Conservation (phyloP, 2,888 invertebrate species). For the Drosophila robusta region DNA sequence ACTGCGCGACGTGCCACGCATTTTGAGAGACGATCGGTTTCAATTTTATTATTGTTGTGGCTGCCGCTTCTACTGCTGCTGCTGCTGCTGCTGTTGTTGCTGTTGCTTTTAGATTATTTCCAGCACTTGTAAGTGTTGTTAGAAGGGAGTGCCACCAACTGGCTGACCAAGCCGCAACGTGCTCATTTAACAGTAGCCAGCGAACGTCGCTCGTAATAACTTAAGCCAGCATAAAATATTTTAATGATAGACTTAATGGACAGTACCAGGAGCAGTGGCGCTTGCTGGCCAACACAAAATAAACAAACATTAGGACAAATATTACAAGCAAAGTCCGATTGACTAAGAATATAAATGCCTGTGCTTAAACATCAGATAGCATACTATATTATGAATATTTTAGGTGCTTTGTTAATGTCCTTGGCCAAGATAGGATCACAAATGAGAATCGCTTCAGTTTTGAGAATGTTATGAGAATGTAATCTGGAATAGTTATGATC, state of each 20-base stretch:
- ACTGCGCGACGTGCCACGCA: conserved; percentile 85
- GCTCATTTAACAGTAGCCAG: conserved; percentile 78
- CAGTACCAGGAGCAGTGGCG: conserved; percentile 18
- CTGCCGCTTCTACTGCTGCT: conserved; percentile 22
- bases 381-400: too few species aligned
- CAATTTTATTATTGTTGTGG: conserved; percentile 77
- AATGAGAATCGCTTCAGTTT: too few species aligned
- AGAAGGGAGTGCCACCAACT: conserved; percentile 75
- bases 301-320: conserved; percentile 22
- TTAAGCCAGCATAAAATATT: conserved; percentile 70
- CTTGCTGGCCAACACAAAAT: conserved; percentile 10
- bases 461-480: too few species aligned
- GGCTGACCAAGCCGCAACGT: conserved; percentile 67
- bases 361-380: too few species aligned
- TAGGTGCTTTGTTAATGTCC: too few species aligned
- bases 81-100: conserved; percentile 25
- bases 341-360: neutral
- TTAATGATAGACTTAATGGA: conserved; percentile 76
- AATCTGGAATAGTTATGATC: too few species aligned
- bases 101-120: conserved; percentile 73
- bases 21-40: conserved; percentile 79
- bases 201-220: conserved; percentile 67
- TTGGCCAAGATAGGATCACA: too few species aligned
- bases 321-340: neutral
- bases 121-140: conserved; percentile 78